A percentile compares a stretch with the other conserved stretches of the same genome.
These are phyloP conservation scores for Conops quadrifasciatus DNA, from an alignment of 2,888 invertebrate species.

Conservation along the genomic window DNA sequence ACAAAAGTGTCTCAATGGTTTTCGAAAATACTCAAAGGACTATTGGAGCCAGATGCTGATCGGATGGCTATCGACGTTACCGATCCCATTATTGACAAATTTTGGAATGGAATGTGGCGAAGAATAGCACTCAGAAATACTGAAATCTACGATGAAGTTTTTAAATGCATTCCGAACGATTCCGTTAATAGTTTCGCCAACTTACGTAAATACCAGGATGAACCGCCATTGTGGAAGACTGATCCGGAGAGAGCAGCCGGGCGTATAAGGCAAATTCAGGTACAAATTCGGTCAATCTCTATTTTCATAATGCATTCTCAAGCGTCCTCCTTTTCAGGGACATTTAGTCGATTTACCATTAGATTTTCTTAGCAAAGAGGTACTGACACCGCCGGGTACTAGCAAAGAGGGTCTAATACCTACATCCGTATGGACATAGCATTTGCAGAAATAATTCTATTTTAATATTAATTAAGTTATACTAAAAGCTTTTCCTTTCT, in stretches of 20 bases:
- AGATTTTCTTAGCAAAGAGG: constrained; percentile 87
- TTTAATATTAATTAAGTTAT: neutral
- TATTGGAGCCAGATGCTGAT: constrained; percentile 66
- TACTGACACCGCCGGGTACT: constrained; percentile 80
- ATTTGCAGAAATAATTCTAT: neutral
- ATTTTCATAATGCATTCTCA: neutral
- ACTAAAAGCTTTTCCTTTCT: too few relatives aligned
- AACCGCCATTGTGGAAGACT: constrained; percentile 73
- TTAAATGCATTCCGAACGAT: constrained; percentile 90
- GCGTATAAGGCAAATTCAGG: constrained; percentile 78
- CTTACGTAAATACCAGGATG: constrained; percentile 79
- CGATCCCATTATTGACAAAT: constrained; percentile 82
- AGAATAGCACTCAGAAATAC: constrained; percentile 84
- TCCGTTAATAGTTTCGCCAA: constrained; percentile 79
- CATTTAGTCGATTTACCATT: constrained; percentile 89
- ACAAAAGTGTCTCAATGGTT: neutral
- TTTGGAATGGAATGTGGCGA: constrained; percentile 88
- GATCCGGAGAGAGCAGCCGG: constrained; percentile 78
- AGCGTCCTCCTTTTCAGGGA: constrained; percentile 71
- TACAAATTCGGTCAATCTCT: constrained; percentile 56
- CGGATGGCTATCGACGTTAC: constrained; percentile 70
- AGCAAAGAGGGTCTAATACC: constrained; percentile 94
- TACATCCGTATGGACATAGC: constrained; percentile 87
- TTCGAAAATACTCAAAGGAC: constrained; percentile 52
- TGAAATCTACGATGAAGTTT: constrained; percentile 89